Percentiles rank a stretch among this genome's conserved stretches.
Evolutionary conservation across 1,140 invertebrate genomes (phyloP).

Genomic region (Condylostylus longicornis): DNA sequence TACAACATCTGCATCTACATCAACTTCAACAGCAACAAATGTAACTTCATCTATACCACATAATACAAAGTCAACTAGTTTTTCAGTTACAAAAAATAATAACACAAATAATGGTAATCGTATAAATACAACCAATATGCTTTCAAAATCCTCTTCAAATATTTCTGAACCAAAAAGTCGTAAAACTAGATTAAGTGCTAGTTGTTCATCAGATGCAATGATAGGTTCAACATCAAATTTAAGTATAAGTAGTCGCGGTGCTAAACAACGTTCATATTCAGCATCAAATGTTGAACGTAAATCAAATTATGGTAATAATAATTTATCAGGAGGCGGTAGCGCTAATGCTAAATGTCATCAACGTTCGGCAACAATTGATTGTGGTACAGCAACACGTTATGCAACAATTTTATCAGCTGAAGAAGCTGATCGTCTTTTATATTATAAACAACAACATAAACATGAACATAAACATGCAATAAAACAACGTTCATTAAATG

Average conservation of each 20-base stretch:
- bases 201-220: background rate
- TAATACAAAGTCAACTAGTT: no score
- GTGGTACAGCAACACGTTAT: constrained; percentile 18
- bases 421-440: constrained; percentile 15
- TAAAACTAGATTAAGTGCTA: background rate
- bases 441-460: constrained; percentile 6
- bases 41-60: constrained; percentile 14
- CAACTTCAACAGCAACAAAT: constrained; percentile 9
- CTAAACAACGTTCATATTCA: constrained; percentile 18
- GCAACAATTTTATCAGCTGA: constrained; percentile 11
- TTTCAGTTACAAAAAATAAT: constrained; percentile 20
- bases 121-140: constrained; percentile 19
- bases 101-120: constrained; percentile 19
- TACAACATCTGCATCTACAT: constrained; percentile 6
- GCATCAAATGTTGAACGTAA: constrained; percentile 24
- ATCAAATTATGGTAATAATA: no score
- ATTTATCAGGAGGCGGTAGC: no score
- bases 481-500: constrained; percentile 5
- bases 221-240: no score
- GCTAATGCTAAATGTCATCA: no score
- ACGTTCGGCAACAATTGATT: constrained; percentile 24
- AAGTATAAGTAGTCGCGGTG: constrained; percentile 4
- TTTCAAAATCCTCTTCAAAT: constrained; percentile 4
- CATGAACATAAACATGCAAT: constrained; percentile 10
- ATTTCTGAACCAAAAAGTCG: background rate